Conservation (phyloP, 2,113 vertebrate species). For the Archilochus colubris region DNA sequence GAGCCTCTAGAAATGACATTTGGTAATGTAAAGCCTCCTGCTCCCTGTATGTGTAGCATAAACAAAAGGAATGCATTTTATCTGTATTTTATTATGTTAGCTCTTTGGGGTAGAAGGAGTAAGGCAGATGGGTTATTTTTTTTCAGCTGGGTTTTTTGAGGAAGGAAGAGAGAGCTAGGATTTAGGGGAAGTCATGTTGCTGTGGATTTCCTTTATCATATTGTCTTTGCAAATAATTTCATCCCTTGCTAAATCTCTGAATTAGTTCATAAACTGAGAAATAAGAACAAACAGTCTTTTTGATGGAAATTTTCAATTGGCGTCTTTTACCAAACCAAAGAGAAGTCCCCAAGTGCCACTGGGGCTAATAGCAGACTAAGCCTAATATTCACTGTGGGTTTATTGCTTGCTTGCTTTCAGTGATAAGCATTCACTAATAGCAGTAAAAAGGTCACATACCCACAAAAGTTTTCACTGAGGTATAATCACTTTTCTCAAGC, state of each 20-base stretch:
- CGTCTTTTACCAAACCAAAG: not conserved
- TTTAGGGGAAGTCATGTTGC: not conserved
- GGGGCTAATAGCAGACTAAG: not conserved
- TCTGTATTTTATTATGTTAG: not conserved
- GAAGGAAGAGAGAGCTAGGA: not conserved
- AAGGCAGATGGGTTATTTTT: not conserved
- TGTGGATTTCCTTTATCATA: not conserved
- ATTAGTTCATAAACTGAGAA: not conserved
- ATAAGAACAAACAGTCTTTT: not conserved
- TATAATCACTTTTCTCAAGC: not conserved
- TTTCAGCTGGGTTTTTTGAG: not conserved
- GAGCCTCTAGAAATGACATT: not conserved
- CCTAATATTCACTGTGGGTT: not conserved
- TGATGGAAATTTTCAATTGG: not conserved
- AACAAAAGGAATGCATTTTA: not conserved
- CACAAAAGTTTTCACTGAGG: not conserved
- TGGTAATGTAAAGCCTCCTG: not conserved
- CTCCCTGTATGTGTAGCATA: not conserved
- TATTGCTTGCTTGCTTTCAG: not conserved
- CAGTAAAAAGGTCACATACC: not conserved
- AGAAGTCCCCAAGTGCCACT: not conserved
- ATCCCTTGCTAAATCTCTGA: not conserved
- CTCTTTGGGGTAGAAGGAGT: not conserved
- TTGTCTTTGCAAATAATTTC: not conserved
- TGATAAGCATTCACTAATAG: not conserved